A percentile compares a stretch with the other conserved stretches of the same genome.
These are phyloP conservation scores for Acronicta leporina DNA, from an alignment of 2,888 invertebrate genomes.

Conservation along the genomic window DNA sequence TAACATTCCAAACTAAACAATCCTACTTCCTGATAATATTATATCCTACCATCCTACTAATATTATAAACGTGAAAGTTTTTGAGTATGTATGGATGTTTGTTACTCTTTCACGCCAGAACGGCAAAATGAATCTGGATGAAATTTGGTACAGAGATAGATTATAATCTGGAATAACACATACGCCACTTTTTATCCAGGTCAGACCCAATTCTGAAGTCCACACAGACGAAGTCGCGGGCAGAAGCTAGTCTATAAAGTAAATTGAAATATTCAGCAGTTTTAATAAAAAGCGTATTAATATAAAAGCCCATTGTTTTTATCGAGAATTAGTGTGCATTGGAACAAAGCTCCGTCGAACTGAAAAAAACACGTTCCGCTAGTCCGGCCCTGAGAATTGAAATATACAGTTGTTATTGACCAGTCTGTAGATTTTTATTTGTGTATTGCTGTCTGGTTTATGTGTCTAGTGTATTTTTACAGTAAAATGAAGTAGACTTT, in stretches of 20 bases:
- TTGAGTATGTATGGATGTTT: too few species aligned
- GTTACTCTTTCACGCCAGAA: too few species aligned
- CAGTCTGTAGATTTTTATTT: slow-evolving; percentile 6
- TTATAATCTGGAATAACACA: too few species aligned
- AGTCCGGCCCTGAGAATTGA: slow-evolving; percentile 39
- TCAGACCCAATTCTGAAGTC: too few species aligned
- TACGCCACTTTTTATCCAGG: too few species aligned
- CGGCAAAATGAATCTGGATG: too few species aligned
- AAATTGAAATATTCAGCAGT: slow-evolving; percentile 43
- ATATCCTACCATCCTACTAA: too few species aligned
- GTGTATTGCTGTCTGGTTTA: slow-evolving; percentile 20
- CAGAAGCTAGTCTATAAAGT: slow-evolving; percentile 45
- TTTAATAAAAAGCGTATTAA: slow-evolving; percentile 40
- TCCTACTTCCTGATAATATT: too few species aligned
- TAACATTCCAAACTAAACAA: too few species aligned
- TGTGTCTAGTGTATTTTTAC: slow-evolving; percentile 13
- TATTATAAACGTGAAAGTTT: too few species aligned
- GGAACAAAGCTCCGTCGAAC: slow-evolving; percentile 53
- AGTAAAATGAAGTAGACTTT: background rate
- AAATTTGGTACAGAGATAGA: too few species aligned
- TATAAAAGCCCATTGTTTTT: slow-evolving; percentile 41
- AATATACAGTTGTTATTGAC: slow-evolving; percentile 43
- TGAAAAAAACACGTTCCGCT: slow-evolving; percentile 58
- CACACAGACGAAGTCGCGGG: too few species aligned
- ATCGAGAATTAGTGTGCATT: slow-evolving; percentile 54